Conservation (phyloP, 1,140 invertebrate genomes). For the Megathymus violae region DNA sequence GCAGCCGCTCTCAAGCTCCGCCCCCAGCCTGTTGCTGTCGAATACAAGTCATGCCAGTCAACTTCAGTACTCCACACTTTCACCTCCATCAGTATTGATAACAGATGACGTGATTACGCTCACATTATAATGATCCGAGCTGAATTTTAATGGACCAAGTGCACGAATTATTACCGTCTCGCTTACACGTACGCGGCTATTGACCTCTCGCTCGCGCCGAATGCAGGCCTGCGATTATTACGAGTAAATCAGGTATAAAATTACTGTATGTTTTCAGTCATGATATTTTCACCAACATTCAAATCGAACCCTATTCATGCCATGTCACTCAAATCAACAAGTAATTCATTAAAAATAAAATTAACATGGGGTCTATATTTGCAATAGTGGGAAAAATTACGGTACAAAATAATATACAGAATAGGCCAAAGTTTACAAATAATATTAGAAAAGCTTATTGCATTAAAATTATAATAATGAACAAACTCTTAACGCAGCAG, state of each 20-base stretch:
- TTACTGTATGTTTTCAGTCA: slow-evolving; percentile 27
- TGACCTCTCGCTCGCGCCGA: slow-evolving; percentile 54
- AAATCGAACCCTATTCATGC: not conserved
- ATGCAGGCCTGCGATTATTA: slow-evolving; percentile 56
- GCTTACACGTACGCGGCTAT: slow-evolving; percentile 30
- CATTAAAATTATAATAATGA: too few relatives aligned
- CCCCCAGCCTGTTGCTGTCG: slow-evolving; percentile 80
- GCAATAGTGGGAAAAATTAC: not conserved
- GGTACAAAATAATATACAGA: not conserved
- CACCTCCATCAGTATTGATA: slow-evolving; percentile 36
- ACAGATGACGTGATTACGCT: slow-evolving; percentile 31
- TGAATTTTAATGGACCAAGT: slow-evolving; percentile 17
- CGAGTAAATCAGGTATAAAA: slow-evolving; percentile 64
- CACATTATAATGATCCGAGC: slow-evolving; percentile 38
- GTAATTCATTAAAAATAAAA: not conserved
- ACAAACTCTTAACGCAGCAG: too few relatives aligned
- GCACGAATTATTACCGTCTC: slow-evolving; percentile 12
- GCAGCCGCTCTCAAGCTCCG: slow-evolving; percentile 69
- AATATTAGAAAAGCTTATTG: too few relatives aligned
- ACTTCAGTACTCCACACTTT: slow-evolving; percentile 42
- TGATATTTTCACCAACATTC: slow-evolving; percentile 1
- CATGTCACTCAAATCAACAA: not conserved
- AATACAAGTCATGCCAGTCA: slow-evolving; percentile 65
- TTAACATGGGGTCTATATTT: not conserved
- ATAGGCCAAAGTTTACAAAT: too few relatives aligned